Evolutionary conservation across 2,888 invertebrate genomes (phyloP).

Genomic region (Agrochola litura): DNA sequence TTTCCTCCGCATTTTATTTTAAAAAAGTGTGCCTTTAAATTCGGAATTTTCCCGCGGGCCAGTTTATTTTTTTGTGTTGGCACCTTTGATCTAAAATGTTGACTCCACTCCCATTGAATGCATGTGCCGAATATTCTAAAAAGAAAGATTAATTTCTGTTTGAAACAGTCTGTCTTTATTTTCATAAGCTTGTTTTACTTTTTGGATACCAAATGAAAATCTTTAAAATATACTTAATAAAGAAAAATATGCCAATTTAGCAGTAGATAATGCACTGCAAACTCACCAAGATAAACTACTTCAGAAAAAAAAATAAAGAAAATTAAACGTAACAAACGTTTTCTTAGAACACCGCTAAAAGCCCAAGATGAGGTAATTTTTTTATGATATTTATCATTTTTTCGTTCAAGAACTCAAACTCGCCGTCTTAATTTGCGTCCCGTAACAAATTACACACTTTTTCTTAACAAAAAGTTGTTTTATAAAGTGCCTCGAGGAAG

Average conservation of each 20-base stretch:
- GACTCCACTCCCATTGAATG: constrained; percentile 13
- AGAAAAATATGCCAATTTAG: not conserved
- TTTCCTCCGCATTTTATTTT: constrained; percentile 38
- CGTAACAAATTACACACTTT: constrained; percentile 81
- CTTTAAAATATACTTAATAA: not conserved
- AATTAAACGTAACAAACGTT: constrained; percentile 49
- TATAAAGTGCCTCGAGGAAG: constrained; percentile 78
- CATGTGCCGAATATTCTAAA: constrained; percentile 10
- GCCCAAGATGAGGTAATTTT: constrained; percentile 55
- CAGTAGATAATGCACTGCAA: not conserved
- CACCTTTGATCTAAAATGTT: constrained; percentile 39
- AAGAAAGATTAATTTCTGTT: not conserved
- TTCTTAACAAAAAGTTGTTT: constrained; percentile 76
- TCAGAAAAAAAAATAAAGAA: constrained; percentile 11
- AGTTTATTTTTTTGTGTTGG: constrained; percentile 27
- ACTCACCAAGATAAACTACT: constrained; percentile 5
- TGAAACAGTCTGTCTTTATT: not conserved
- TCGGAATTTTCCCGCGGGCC: constrained; percentile 2
- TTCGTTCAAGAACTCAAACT: constrained; percentile 74
- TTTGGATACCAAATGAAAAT: not conserved
- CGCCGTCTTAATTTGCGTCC: constrained; percentile 81
- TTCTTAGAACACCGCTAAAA: constrained; percentile 51
- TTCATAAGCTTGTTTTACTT: not conserved
- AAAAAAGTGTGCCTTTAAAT: constrained; percentile 37
- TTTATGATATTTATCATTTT: constrained; percentile 75